A percentile compares a stretch with the other conserved stretches of the same genome.
Conservation (phyloP, 64 coral and sea anemone species). For the Stylophora pistillata region DNA sequence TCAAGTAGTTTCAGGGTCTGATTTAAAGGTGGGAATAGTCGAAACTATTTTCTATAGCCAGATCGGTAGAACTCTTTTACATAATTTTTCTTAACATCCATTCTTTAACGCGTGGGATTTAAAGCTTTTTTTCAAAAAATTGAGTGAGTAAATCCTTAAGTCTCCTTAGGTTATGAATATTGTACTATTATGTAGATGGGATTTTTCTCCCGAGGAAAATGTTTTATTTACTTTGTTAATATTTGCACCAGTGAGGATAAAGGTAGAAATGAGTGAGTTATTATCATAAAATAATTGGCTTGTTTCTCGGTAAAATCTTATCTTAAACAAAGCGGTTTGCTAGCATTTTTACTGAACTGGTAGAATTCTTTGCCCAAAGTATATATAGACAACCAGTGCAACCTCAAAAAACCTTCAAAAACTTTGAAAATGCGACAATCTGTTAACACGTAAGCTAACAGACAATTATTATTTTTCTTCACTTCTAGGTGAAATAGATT, state of each 20-base stretch:
- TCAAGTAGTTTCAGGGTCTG: not conserved
- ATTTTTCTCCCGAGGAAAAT: not conserved
- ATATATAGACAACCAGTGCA: no score
- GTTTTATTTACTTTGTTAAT: not conserved
- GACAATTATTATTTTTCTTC: no score
- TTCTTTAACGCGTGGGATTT: not conserved
- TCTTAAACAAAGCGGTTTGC: not conserved
- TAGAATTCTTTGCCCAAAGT: no score
- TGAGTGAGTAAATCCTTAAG: not conserved
- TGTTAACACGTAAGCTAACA: no score
- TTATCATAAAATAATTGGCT: no score
- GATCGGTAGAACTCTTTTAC: not conserved
- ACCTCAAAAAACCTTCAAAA: no score
- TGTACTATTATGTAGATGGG: not conserved
- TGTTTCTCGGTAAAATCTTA: not conserved
- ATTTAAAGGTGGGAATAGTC: not conserved
- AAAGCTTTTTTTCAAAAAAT: not conserved
- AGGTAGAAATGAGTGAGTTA: no score
- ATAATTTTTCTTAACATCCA: not conserved
- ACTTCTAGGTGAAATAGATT: no score
- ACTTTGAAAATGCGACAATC: no score
- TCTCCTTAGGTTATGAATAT: not conserved
- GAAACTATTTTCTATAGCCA: not conserved
- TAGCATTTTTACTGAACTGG: no score
- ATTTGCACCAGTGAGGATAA: not conserved